Percentiles rank a stretch among this genome's conserved stretches.
Evolutionary conservation across 2,797 vertebrate genomes (phyloP).

Genomic region (Sebastes aleutianus): DNA sequence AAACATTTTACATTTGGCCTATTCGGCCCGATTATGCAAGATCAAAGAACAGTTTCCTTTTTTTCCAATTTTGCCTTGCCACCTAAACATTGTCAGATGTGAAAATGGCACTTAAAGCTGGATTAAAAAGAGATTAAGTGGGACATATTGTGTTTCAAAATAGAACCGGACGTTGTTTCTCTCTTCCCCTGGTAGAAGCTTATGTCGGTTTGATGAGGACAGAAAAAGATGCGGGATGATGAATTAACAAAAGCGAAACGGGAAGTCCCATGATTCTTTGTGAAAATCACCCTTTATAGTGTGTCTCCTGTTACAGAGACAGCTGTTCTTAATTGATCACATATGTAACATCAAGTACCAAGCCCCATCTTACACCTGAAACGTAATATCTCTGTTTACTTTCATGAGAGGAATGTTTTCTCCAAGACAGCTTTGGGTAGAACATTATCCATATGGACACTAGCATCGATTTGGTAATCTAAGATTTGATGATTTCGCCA

Average conservation of each 20-base stretch:
- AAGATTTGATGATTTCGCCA: neutral
- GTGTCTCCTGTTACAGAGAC: neutral
- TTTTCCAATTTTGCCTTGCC: neutral
- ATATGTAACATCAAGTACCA: neutral
- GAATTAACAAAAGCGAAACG: neutral
- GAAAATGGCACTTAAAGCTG: neutral
- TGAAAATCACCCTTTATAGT: neutral
- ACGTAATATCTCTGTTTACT: neutral
- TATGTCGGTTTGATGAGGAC: neutral
- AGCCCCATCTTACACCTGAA: neutral
- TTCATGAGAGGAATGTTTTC: neutral
- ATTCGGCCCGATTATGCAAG: neutral
- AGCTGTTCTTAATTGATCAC: neutral
- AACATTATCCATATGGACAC: neutral
- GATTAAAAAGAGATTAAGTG: neutral
- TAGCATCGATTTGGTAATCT: neutral
- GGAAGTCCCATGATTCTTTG: neutral
- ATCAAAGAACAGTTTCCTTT: neutral
- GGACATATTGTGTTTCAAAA: neutral
- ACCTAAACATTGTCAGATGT: neutral
- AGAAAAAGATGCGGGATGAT: neutral
- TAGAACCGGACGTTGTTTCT: neutral
- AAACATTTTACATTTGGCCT: neutral
- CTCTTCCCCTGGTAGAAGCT: neutral
- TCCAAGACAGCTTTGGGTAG: neutral